A percentile compares a stretch with the other conserved stretches of the same genome.
Conservation (phyloP, 2,888 invertebrate species). For the Germaria angustata region DNA sequence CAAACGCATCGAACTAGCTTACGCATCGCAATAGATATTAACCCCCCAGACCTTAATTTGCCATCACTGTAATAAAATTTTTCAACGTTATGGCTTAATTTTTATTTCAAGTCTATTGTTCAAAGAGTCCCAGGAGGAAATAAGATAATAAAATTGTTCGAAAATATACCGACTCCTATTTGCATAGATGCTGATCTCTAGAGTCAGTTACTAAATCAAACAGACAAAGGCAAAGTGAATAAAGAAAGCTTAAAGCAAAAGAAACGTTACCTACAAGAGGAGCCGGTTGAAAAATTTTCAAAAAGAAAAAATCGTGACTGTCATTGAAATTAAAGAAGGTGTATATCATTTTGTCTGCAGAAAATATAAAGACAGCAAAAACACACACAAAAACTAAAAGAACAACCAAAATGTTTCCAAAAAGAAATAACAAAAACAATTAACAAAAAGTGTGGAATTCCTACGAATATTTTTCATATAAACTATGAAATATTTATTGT, state of each 20-base stretch:
- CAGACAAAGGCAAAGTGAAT: background rate
- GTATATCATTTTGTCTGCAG: slow-evolving; percentile 28
- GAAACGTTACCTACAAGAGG: background rate
- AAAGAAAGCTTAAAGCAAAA: background rate
- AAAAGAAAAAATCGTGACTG: slow-evolving; percentile 34
- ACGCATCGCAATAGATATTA: too few relatives aligned
- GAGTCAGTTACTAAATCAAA: slow-evolving; percentile 31
- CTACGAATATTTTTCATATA: slow-evolving; percentile 11
- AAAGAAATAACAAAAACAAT: background rate
- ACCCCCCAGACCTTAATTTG: too few relatives aligned
- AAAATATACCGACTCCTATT: background rate
- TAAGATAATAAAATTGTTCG: background rate
- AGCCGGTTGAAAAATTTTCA: background rate
- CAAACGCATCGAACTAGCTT: too few relatives aligned
- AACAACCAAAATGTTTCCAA: slow-evolving; percentile 10
- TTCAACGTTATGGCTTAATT: too few relatives aligned
- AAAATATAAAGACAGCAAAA: background rate
- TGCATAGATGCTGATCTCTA: background rate
- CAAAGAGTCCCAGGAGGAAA: too few relatives aligned
- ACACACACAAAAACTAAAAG: background rate
- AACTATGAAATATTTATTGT: slow-evolving; percentile 26
- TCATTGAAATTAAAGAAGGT: slow-evolving; percentile 57
- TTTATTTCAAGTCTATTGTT: too few relatives aligned
- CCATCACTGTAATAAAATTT: too few relatives aligned
- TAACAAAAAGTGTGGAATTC: background rate